phyloP scores from a whole-genome alignment of 2,797 vertebrate species.

The Valencia hispanica region DNA sequence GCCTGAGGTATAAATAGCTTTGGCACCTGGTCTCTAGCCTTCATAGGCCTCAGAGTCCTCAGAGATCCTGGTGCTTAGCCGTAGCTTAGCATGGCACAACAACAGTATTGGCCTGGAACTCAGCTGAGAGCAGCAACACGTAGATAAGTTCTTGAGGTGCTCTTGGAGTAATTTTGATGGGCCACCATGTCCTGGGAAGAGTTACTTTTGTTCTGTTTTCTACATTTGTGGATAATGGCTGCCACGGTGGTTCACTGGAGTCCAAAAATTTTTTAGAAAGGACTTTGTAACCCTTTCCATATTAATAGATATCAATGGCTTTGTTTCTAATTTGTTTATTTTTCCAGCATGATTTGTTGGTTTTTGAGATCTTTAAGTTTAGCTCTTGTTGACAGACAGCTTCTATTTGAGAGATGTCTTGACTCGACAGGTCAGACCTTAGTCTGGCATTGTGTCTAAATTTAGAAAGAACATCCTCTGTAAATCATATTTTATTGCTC shows the following conservation, averaged over 20 bases:
- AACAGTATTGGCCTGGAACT: slow-evolving; percentile 63
- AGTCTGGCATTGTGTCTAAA: background rate
- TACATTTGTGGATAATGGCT: background rate
- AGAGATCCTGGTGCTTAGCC: slow-evolving; percentile 68
- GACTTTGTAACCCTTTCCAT: background rate
- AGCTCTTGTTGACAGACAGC: background rate
- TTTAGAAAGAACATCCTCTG: background rate
- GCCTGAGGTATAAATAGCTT: slow-evolving; percentile 71
- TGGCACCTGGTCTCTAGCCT: slow-evolving; percentile 64
- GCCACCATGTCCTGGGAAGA: background rate
- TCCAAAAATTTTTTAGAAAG: background rate
- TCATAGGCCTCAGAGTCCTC: slow-evolving; percentile 61
- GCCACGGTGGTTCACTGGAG: background rate
- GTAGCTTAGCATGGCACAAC: slow-evolving; percentile 69
- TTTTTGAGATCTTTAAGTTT: background rate
- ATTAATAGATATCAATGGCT: background rate
- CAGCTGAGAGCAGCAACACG: slow-evolving; percentile 60
- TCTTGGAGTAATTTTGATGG: background rate
- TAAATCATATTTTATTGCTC: too few relatives aligned
- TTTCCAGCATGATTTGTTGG: background rate
- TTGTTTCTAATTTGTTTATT: background rate
- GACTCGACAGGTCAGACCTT: background rate
- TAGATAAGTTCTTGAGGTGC: background rate
- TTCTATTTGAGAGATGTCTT: background rate
- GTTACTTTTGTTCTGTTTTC: background rate